Conservation (phyloP, 2,888 invertebrate genomes). For the Parthenolecanium corni region DNA sequence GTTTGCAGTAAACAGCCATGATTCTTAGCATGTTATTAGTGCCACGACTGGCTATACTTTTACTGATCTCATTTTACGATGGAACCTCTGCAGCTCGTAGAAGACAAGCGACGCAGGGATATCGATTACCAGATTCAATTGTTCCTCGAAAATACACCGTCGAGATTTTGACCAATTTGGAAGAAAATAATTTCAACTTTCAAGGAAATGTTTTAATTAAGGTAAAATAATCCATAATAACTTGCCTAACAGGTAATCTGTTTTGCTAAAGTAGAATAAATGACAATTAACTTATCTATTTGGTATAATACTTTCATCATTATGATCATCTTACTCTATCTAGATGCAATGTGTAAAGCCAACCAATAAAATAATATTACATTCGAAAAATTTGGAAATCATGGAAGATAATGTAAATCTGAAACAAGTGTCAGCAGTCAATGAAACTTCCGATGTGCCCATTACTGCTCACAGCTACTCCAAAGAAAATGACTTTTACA, state of each 20-base stretch:
- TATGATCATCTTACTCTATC: neutral
- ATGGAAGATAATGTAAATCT: conserved; percentile 32
- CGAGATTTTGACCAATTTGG: conserved; percentile 42
- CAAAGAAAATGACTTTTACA: conserved; percentile 50
- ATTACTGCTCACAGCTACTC: conserved; percentile 37
- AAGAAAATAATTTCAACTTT: conserved; percentile 45
- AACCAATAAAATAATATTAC: conserved; percentile 52
- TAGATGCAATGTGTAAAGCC: conserved; percentile 41
- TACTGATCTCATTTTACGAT: neutral
- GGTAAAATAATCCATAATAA: conserved; percentile 38
- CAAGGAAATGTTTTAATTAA: conserved; percentile 47
- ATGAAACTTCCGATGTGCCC: conserved; percentile 35
- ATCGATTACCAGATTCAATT: conserved; percentile 44
- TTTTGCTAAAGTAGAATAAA: too few relatives aligned
- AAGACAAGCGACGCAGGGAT: conserved; percentile 4
- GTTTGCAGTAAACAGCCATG: neutral
- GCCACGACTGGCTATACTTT: neutral
- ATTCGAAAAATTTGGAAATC: conserved; percentile 39
- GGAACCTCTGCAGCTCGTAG: neutral
- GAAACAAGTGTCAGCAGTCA: conserved; percentile 33
- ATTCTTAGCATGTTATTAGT: neutral
- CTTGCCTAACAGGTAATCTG: too few relatives aligned
- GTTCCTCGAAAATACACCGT: conserved; percentile 47
- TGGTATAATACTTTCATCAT: too few relatives aligned
- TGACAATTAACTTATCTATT: too few relatives aligned